phyloP scores from a whole-genome alignment of 2,888 invertebrate species.

The Heliconius sara region DNA sequence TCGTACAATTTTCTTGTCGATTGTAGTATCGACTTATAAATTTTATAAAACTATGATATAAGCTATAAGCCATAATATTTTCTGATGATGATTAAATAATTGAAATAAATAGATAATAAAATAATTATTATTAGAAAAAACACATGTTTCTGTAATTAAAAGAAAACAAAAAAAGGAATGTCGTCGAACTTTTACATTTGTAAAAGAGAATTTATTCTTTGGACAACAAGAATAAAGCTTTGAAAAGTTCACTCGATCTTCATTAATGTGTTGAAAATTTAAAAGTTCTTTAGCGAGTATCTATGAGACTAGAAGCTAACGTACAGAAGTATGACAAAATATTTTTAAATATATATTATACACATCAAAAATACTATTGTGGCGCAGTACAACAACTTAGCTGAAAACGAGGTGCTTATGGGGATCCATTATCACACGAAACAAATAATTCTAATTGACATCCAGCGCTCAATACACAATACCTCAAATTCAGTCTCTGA shows the following conservation, averaged over 20 bases:
- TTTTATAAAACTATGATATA: no score
- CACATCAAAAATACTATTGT: neutral
- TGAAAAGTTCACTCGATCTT: slow-evolving; percentile 8
- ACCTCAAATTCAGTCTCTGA: no score
- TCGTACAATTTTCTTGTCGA: no score
- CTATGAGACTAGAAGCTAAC: neutral
- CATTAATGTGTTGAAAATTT: slow-evolving; percentile 4
- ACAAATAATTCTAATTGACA: neutral
- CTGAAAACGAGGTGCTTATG: neutral
- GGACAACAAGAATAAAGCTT: slow-evolving; percentile 11
- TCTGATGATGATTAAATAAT: neutral
- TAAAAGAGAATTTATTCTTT: neutral
- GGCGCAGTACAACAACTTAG: neutral
- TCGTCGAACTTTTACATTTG: neutral
- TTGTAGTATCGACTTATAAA: no score
- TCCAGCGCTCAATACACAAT: no score
- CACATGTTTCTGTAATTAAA: neutral
- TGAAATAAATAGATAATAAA: neutral
- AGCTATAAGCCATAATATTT: no score
- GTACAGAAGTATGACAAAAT: neutral
- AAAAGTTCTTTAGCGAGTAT: neutral
- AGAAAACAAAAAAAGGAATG: neutral
- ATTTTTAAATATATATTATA: neutral
- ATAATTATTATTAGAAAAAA: neutral
- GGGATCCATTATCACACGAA: neutral